Percentiles rank a stretch among this genome's conserved stretches.
Evolutionary conservation across 1,140 invertebrate genomes (phyloP).

Genomic region (Drosophila serrata): DNA sequence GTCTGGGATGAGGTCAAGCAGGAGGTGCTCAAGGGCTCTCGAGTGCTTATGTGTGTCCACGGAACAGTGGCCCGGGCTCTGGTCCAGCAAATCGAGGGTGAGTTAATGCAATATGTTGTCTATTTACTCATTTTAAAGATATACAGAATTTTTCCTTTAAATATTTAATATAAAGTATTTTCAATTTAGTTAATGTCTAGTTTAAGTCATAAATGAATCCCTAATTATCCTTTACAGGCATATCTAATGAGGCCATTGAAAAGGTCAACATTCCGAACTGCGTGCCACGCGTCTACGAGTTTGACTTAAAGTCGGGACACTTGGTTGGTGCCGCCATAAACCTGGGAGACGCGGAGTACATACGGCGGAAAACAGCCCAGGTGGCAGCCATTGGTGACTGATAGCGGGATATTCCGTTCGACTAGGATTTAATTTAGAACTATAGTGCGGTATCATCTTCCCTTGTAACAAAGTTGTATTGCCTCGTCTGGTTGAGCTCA

Average conservation of each 20-base stretch:
- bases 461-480: neutral
- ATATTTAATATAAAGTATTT: neutral
- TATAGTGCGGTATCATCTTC: neutral
- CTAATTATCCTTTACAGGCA: constrained; percentile 74
- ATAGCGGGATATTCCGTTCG: constrained; percentile 8
- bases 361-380: constrained; percentile 88
- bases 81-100: constrained; percentile 89
- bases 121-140: no score
- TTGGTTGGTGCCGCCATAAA: constrained; percentile 88
- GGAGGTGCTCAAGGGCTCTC: constrained; percentile 88
- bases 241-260: constrained; percentile 89
- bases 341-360: constrained; percentile 88
- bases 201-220: neutral
- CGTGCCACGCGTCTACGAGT: constrained; percentile 90
- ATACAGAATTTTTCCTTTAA: no score
- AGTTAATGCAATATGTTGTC: neutral
- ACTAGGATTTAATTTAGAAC: constrained; percentile 17
- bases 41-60: constrained; percentile 89
- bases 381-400: constrained; percentile 75
- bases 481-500: constrained; percentile 1
- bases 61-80: constrained; percentile 90
- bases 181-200: neutral
- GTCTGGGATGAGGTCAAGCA: constrained; percentile 90
- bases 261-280: constrained; percentile 91
- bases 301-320: constrained; percentile 87